Base-by-base conservation (phyloP, 2,797 vertebrate genomes). In the Coreius guichenoti region DNA sequence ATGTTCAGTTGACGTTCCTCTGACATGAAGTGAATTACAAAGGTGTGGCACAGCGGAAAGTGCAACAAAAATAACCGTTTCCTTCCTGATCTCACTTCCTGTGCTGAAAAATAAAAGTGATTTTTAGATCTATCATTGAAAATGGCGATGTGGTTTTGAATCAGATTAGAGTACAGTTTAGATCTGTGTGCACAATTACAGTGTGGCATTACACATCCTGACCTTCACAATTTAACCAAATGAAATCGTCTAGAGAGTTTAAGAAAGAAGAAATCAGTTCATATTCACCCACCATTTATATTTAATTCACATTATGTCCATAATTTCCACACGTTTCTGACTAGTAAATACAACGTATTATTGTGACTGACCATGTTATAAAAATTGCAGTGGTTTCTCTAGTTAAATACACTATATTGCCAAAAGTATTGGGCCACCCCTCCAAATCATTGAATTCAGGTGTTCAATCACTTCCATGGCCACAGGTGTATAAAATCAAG, bases 1-100 rank as follows among this genome's bases (percentile, higher is more conserved):
- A 45, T 76, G 74, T 77, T 70, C 12, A 29, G 21, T 58, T 23
- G 51, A 82, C 21, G 17, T 54, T 65, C 39, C 61, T 69, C 39
- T 31, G 23, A 69, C 80, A 21, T 36, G 11, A 70, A 61, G 31
- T 47, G 36, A 36, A 16, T 84, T 81, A 29, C 16, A n/a, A 61
- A 78, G 51, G 83, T 54, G 86, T 83, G 80, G 86, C 58, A 72
- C 82, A 72, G 61, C 19, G 33, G 65, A 88, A 81, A 75, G 49
- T 80, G 80, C 75, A 76, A 58, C 17, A 81, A 69, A 81, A 68
- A 72, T 2, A 82, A 58, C n/a, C 1, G 0, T 72, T 82, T 82
- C 80, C 80, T 82, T 61, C 80, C 36, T 73, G 69, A 58, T 73
- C 39, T 61, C n/a, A 45, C 69, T 82, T 81, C 76, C 80, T 82